Conservation (phyloP, 2,113 vertebrate genomes). For the Sarotherodon lohbergeri region DNA sequence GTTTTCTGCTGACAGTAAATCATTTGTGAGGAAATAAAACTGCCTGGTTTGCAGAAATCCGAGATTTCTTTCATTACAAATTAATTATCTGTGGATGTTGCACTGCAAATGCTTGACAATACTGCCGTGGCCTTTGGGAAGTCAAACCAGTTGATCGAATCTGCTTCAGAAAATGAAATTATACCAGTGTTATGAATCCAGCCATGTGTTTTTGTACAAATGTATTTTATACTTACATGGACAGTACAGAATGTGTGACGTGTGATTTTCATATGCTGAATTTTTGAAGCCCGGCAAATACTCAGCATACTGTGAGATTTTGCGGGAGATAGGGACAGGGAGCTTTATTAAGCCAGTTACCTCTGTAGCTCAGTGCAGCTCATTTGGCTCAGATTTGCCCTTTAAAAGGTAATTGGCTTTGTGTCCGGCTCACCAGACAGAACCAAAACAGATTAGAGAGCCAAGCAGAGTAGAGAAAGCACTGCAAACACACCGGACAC, state of each 20-base stretch:
- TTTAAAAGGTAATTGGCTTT: conserved; percentile 74
- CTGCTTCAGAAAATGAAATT: not conserved
- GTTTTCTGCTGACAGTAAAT: conserved; percentile 54
- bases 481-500: conserved; percentile 28
- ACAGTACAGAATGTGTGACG: not conserved
- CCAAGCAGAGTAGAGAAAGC: conserved; percentile 20
- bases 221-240: not conserved
- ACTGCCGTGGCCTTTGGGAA: not conserved
- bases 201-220: not conserved
- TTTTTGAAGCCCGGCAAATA: not conserved
- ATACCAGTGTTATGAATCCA: not conserved
- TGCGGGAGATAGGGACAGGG: conserved; percentile 21
- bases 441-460: conserved; percentile 72
- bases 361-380: conserved; percentile 48
- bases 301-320: not conserved
- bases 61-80: not conserved
- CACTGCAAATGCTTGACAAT: not conserved
- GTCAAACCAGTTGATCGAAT: not conserved
- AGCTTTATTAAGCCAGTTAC: conserved; percentile 53
- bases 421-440: conserved; percentile 70
- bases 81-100: not conserved
- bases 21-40: conserved; percentile 24
- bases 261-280: not conserved
- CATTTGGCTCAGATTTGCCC: conserved; percentile 70
- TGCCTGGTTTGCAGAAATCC: conserved; percentile 20